Conservation (phyloP, 2,797 vertebrate genomes). For the Podarcis lilfordi region DNA sequence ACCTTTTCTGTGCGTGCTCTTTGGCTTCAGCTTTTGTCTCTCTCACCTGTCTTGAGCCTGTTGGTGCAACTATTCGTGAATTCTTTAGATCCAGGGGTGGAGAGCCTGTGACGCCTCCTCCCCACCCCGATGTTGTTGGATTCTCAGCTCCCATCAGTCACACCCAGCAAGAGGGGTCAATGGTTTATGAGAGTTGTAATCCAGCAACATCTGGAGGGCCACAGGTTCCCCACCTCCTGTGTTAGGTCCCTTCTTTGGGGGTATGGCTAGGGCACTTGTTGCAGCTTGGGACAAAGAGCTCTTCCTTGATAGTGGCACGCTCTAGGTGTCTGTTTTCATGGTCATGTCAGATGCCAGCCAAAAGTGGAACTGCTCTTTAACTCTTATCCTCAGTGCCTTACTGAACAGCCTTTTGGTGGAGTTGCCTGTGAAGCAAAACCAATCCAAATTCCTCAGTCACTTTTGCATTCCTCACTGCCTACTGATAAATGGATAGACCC, state of each 20-base stretch:
- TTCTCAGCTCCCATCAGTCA: background rate
- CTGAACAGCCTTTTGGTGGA: background rate
- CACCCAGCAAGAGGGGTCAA: background rate
- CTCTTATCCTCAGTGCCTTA: background rate
- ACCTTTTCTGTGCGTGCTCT: slow-evolving; percentile 60
- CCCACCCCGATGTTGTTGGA: background rate
- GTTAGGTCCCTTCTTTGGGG: background rate
- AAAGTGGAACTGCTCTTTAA: background rate
- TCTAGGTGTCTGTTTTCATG: background rate
- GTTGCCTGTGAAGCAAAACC: background rate
- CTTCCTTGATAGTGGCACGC: background rate
- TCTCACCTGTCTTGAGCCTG: background rate
- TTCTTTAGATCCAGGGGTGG: background rate
- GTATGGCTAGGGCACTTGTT: background rate
- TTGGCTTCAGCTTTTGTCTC: slow-evolving; percentile 21
- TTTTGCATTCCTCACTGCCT: background rate
- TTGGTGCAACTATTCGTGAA: background rate
- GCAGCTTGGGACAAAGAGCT: background rate
- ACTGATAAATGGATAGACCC: background rate
- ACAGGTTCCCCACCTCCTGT: background rate
- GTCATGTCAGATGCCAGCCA: background rate
- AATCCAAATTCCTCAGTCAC: background rate
- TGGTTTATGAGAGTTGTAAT: background rate
- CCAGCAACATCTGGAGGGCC: background rate
- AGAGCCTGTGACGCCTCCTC: background rate